A percentile compares a stretch with the other conserved stretches of the same genome.
Conservation (phyloP, 2,797 vertebrate genomes). For the Takifugu rubripes region DNA sequence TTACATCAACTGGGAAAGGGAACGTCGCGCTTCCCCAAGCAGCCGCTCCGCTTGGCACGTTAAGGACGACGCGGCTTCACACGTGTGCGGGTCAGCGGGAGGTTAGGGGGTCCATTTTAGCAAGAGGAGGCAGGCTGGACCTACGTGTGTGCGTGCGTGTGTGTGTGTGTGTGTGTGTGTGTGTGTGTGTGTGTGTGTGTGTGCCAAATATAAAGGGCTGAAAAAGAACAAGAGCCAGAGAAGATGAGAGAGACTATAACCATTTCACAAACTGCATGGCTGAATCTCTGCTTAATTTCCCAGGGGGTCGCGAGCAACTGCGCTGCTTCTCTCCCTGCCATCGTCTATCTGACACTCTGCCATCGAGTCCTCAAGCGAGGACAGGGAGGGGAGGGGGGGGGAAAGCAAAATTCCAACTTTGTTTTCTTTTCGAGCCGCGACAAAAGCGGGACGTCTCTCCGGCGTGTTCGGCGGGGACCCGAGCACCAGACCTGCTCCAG, state of each 20-base stretch:
- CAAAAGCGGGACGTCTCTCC: not conserved
- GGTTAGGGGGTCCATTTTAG: not conserved
- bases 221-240: not conserved
- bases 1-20: constrained; percentile 19
- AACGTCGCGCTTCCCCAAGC: constrained; percentile 18
- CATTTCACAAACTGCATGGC: constrained; percentile 64
- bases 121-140: constrained; percentile 6
- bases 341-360: constrained; percentile 47
- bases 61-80: constrained; percentile 3
- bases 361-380: constrained; percentile 44
- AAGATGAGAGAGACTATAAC: constrained; percentile 15
- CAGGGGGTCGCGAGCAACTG: constrained; percentile 52
- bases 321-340: constrained; percentile 25
- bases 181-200: not conserved
- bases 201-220: constrained; percentile 1
- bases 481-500: not conserved
- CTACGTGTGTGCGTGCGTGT: not conserved
- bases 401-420: not conserved
- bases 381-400: constrained; percentile 12
- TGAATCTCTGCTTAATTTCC: constrained; percentile 70
- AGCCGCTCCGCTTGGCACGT: constrained; percentile 1
- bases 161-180: constrained; percentile 1
- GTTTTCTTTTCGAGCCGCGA: constrained; percentile 21
- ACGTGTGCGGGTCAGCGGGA: not conserved
- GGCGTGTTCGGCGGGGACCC: no score